Evolutionary conservation across 2,888 invertebrate genomes (phyloP).

Genomic region (Congeria kusceri): DNA sequence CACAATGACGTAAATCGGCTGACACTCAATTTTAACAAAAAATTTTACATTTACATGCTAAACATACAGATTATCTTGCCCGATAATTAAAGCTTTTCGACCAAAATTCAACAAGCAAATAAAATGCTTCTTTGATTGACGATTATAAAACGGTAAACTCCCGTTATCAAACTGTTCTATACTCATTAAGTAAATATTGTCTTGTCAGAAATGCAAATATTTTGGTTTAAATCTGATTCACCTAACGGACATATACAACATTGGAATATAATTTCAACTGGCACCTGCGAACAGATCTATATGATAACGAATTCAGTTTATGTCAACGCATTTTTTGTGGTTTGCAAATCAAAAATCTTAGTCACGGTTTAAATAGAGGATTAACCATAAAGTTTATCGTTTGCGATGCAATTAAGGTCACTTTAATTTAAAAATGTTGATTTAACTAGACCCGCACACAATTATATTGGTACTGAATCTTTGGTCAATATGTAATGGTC

Average conservation of each 20-base stretch:
- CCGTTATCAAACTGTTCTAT: too few relatives aligned
- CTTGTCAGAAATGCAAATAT: conserved; percentile 46
- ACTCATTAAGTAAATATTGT: conserved; percentile 40
- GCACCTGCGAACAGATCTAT: not conserved
- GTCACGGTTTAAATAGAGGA: too few relatives aligned
- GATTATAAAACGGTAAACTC: too few relatives aligned
- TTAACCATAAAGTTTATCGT: too few relatives aligned
- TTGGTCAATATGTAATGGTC: too few relatives aligned
- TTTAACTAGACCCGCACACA: too few relatives aligned
- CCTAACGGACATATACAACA: too few relatives aligned
- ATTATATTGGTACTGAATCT: too few relatives aligned
- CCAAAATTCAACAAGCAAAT: conserved; percentile 18
- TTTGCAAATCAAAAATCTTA: not conserved
- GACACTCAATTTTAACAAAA: conserved; percentile 15
- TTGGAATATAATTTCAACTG: too few relatives aligned
- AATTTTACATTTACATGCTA: conserved; percentile 33
- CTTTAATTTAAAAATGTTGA: too few relatives aligned
- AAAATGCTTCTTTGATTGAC: too few relatives aligned
- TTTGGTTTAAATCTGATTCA: conserved; percentile 12
- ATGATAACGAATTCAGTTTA: conserved; percentile 15
- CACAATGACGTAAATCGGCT: conserved; percentile 39
- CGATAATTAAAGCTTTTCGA: conserved; percentile 42
- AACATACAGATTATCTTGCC: conserved; percentile 25
- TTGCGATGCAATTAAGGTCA: too few relatives aligned
- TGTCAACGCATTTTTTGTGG: conserved; percentile 1